These are phyloP conservation scores for Gasterosteus nipponicus DNA, from an alignment of 2,113 vertebrate genomes.

Conservation along the genomic window DNA sequence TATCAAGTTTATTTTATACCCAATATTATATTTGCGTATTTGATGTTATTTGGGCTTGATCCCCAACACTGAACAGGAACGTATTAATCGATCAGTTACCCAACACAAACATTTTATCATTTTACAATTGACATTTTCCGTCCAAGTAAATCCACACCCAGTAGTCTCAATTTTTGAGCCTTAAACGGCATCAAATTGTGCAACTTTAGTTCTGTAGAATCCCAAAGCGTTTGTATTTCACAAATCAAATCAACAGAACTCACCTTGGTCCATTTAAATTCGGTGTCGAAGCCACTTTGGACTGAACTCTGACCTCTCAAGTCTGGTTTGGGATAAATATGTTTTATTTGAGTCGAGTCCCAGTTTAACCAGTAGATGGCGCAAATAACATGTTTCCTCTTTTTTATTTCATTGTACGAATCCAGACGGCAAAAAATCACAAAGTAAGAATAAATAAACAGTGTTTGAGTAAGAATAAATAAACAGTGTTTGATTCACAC, in stretches of 20 bases:
- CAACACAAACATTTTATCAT: background rate
- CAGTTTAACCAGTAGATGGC: slow-evolving; percentile 55
- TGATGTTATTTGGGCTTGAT: background rate
- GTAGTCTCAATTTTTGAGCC: background rate
- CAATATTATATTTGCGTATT: background rate
- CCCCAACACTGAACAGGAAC: background rate
- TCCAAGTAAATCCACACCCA: background rate
- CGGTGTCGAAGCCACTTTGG: background rate
- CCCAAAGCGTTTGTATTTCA: background rate
- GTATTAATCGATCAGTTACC: background rate
- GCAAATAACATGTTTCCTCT: slow-evolving; percentile 8
- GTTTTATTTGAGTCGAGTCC: background rate
- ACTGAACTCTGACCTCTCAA: background rate
- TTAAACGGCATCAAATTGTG: background rate
- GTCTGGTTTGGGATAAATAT: background rate
- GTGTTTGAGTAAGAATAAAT: background rate
- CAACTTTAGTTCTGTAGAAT: background rate
- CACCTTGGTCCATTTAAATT: background rate
- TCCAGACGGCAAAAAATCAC: background rate
- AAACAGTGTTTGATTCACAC: background rate
- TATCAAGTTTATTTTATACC: background rate
- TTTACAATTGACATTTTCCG: background rate
- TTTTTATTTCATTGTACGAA: background rate
- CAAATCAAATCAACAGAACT: background rate
- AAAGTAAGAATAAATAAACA: background rate